These are phyloP conservation scores for Epizoanthus scotinus DNA, from an alignment of 92 coral and sea anemone genomes.

Conservation along the genomic window DNA sequence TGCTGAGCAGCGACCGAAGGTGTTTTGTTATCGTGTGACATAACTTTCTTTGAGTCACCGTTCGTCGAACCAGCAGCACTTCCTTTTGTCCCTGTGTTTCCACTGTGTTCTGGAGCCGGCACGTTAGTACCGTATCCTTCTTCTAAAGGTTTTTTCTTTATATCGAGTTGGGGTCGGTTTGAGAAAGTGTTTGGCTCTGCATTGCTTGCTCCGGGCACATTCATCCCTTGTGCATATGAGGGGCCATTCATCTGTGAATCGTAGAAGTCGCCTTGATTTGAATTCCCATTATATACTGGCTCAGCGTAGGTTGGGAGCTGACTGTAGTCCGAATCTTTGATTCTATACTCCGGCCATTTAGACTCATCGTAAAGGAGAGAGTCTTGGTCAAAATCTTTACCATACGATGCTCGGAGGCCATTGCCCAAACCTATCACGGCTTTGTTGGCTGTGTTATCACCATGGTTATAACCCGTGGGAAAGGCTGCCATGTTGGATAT, in stretches of 20 bases:
- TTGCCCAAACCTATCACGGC: constrained; percentile 56
- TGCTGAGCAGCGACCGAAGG: background rate
- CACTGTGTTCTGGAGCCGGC: background rate
- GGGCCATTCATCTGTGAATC: constrained; percentile 15
- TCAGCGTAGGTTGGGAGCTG: constrained; percentile 50
- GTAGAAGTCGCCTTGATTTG: constrained; percentile 28
- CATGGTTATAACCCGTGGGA: constrained; percentile 44
- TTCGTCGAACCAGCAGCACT: constrained; percentile 9
- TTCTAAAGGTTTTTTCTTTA: background rate
- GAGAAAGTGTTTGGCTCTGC: background rate
- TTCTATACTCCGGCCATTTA: constrained; percentile 90
- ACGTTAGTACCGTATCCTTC: background rate
- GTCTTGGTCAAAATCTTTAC: constrained; percentile 60
- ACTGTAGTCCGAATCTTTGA: constrained; percentile 86
- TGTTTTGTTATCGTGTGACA: constrained; percentile 8
- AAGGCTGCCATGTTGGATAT: constrained; percentile 88
- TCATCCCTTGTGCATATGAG: constrained; percentile 12
- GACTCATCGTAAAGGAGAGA: constrained; percentile 71
- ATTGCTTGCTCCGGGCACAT: constrained; percentile 1
- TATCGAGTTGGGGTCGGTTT: background rate
- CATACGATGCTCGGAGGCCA: constrained; percentile 43
- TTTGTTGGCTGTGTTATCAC: constrained; percentile 52
- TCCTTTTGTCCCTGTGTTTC: background rate
- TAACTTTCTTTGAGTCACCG: background rate
- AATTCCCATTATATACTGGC: constrained; percentile 22